phyloP scores from a whole-genome alignment of 2,888 invertebrate genomes.

The Andrena camellia region DNA sequence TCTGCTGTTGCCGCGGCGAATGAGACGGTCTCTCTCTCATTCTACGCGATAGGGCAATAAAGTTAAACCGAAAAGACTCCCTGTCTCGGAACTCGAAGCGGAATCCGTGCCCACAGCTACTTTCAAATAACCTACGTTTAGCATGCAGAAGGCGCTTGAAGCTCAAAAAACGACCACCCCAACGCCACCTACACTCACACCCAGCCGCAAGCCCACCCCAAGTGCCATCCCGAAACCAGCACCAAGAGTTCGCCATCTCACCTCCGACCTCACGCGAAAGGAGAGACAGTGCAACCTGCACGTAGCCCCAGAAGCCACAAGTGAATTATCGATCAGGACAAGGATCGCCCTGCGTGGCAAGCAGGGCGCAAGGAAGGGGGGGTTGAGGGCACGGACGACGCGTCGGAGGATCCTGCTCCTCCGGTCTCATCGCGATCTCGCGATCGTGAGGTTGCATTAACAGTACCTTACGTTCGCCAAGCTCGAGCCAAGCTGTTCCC shows the following conservation, averaged over 20 bases:
- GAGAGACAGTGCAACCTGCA: slow-evolving; percentile 1
- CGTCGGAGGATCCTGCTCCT: slow-evolving; percentile 62
- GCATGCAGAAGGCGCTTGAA: too few relatives aligned
- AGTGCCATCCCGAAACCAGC: background rate
- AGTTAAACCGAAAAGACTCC: too few relatives aligned
- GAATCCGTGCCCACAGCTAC: too few relatives aligned
- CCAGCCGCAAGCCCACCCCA: background rate
- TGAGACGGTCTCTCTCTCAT: too few relatives aligned
- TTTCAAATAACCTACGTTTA: too few relatives aligned
- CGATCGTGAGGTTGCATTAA: slow-evolving; percentile 76
- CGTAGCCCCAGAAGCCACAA: slow-evolving; percentile 8
- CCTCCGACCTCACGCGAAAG: background rate
- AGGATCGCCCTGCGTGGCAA: slow-evolving; percentile 21
- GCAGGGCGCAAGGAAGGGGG: slow-evolving; percentile 33
- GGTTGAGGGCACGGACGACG: slow-evolving; percentile 69
- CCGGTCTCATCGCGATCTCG: slow-evolving; percentile 75
- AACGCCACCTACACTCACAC: background rate
- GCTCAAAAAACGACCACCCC: too few relatives aligned
- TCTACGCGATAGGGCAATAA: too few relatives aligned
- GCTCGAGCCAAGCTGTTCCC: slow-evolving; percentile 19
- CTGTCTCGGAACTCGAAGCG: too few relatives aligned
- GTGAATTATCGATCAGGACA: slow-evolving; percentile 38
- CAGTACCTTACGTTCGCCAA: slow-evolving; percentile 58
- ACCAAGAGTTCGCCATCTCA: background rate
- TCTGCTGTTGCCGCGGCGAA: too few relatives aligned